Conservation (phyloP, 2,888 invertebrate species). For the Phrixothrix hirtus region DNA sequence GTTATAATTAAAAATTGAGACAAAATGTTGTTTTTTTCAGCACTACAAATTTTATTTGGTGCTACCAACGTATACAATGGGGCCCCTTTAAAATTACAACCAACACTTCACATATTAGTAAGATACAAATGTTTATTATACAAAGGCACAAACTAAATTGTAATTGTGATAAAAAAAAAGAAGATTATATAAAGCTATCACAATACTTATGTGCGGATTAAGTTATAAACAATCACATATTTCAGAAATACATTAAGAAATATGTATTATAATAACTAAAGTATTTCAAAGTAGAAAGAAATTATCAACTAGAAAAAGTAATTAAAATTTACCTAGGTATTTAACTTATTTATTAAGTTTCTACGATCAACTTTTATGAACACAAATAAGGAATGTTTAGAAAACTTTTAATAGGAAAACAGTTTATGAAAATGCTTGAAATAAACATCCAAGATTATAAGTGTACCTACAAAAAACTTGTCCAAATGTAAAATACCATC, state of each 20-base stretch:
- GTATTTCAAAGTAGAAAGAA: too few relatives aligned
- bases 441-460: background rate
- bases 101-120: conserved; percentile 2
- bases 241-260: too few relatives aligned
- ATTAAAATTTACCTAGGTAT: too few relatives aligned
- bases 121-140: conserved; percentile 7
- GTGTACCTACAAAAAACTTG: background rate
- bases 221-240: too few relatives aligned
- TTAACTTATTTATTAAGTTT: background rate
- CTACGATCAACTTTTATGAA: background rate
- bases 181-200: too few relatives aligned
- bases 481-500: background rate
- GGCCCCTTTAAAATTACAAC: conserved; percentile 12
- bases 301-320: too few relatives aligned
- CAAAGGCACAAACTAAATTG: background rate
- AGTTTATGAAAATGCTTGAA: too few relatives aligned
- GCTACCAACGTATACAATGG: conserved; percentile 36
- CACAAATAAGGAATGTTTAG: background rate
- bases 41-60: conserved; percentile 30
- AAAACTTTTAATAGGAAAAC: background rate
- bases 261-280: too few relatives aligned
- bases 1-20: background rate
- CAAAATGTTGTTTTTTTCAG: background rate
- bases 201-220: too few relatives aligned
- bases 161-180: too few relatives aligned